phyloP scores from a whole-genome alignment of 2,888 invertebrate genomes.

The Tinea semifulvella region DNA sequence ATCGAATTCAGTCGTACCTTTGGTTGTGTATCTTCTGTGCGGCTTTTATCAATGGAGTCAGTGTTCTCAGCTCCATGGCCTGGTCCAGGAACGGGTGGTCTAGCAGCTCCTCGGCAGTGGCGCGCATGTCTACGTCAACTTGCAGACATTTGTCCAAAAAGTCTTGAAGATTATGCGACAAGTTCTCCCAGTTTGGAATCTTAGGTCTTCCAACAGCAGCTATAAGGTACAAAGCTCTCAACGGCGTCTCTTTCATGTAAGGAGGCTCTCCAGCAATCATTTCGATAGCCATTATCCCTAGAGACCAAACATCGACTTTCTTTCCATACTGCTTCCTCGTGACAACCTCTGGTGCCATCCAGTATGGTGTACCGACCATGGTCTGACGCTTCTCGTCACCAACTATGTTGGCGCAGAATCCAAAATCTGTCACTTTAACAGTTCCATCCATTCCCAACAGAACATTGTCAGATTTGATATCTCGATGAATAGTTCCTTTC shows the following conservation, averaged over 20 bases:
- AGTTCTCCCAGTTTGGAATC: constrained; percentile 82
- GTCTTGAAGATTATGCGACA: constrained; percentile 80
- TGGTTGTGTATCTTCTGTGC: constrained; percentile 87
- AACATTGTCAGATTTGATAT: constrained; percentile 98
- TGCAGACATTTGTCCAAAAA: constrained; percentile 90
- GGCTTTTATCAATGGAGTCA: constrained; percentile 90
- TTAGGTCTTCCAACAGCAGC: constrained; percentile 95
- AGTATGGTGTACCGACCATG: constrained; percentile 98
- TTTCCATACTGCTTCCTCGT: constrained; percentile 93
- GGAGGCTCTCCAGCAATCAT: constrained; percentile 95
- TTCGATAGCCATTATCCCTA: constrained; percentile 98
- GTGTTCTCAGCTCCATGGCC: constrained; percentile 80
- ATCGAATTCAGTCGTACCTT: constrained; percentile 39
- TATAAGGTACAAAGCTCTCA: constrained; percentile 92
- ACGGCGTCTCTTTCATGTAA: constrained; percentile 93
- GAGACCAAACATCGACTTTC: constrained; percentile 93
- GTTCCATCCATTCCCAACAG: constrained; percentile 91
- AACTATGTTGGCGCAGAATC: constrained; percentile 96
- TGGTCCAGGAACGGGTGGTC: constrained; percentile 80
- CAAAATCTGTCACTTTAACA: constrained; percentile 95
- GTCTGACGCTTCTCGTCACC: constrained; percentile 96
- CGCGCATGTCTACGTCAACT: constrained; percentile 81
- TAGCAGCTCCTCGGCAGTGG: constrained; percentile 81
- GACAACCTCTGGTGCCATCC: constrained; percentile 98
- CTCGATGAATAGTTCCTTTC: constrained; percentile 91